Percentiles rank a stretch among this genome's conserved stretches.
Evolutionary conservation across 2,888 invertebrate genomes (phyloP).

Genomic region (Aporophyla lueneburgensis): DNA sequence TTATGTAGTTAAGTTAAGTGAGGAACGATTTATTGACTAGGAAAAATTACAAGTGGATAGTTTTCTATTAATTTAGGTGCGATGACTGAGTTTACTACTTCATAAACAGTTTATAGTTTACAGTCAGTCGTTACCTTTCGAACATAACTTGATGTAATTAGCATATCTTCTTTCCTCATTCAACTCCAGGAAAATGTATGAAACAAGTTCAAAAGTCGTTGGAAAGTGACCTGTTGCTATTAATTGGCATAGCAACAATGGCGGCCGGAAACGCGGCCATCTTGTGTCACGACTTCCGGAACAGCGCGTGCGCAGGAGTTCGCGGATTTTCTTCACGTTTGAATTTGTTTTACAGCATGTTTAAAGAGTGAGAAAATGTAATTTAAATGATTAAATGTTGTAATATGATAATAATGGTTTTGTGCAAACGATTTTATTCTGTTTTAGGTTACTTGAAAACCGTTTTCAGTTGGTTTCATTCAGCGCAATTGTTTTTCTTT

Average conservation of each 20-base stretch:
- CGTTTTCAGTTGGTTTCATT: not conserved
- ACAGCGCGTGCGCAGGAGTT: slow-evolving; percentile 53
- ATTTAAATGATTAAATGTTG: not conserved
- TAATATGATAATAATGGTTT: not conserved
- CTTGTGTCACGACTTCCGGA: slow-evolving; percentile 68
- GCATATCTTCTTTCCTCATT: slow-evolving; percentile 34
- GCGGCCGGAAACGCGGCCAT: slow-evolving; percentile 67
- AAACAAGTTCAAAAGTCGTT: slow-evolving; percentile 64
- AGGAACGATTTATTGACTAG: not conserved
- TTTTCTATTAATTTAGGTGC: not conserved
- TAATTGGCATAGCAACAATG: slow-evolving; percentile 55
- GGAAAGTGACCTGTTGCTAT: slow-evolving; percentile 58
- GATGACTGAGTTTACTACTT: not conserved
- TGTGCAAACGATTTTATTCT: not conserved
- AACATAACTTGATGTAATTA: slow-evolving; percentile 18
- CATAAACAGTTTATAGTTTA: slow-evolving; percentile 18
- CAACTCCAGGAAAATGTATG: slow-evolving; percentile 37
- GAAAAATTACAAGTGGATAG: not conserved
- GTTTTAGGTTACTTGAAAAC: not conserved
- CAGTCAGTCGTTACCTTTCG: not conserved
- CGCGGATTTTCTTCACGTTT: slow-evolving; percentile 43
- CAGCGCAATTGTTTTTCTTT: too few relatives aligned
- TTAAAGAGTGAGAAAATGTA: not conserved
- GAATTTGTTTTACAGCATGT: slow-evolving; percentile 14
- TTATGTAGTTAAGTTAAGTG: not conserved